A percentile compares a stretch with the other conserved stretches of the same genome.
Conservation (phyloP, 2,888 invertebrate genomes). For the Drosophila recens region DNA sequence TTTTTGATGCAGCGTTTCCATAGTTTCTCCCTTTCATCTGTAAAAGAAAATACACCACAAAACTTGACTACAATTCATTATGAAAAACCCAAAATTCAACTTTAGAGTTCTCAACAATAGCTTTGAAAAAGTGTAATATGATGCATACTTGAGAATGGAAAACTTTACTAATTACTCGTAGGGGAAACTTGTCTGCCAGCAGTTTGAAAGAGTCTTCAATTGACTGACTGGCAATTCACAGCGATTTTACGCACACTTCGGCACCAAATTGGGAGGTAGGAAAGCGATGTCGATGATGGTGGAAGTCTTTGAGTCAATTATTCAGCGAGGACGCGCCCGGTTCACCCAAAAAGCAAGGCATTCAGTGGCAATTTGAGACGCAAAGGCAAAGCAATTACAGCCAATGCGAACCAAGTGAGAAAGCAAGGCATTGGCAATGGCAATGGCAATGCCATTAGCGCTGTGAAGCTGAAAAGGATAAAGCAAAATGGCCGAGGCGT, state of each 20-base stretch:
- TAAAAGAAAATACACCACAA: not conserved
- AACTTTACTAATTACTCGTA: constrained; percentile 56
- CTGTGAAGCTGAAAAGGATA: constrained; percentile 41
- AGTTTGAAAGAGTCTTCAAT: constrained; percentile 8
- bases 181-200: constrained; percentile 13
- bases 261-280: not conserved
- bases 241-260: constrained; percentile 7
- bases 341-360: constrained; percentile 12
- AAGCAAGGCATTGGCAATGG: not conserved
- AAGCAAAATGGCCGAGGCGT: constrained; percentile 9
- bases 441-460: constrained; percentile 36
- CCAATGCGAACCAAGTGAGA: not conserved
- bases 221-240: constrained; percentile 9
- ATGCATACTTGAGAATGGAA: constrained; percentile 27
- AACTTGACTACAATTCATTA: not conserved
- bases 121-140: constrained; percentile 33
- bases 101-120: constrained; percentile 1
- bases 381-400: constrained; percentile 34
- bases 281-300: not conserved
- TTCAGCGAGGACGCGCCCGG: constrained; percentile 24
- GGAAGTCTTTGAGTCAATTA: constrained; percentile 32
- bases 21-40: not conserved
- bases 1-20: not conserved
- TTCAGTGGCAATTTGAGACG: constrained; percentile 39
- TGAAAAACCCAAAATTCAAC: not conserved